These are phyloP conservation scores for Apus apus DNA, from an alignment of 2,113 vertebrate species.

Conservation along the genomic window DNA sequence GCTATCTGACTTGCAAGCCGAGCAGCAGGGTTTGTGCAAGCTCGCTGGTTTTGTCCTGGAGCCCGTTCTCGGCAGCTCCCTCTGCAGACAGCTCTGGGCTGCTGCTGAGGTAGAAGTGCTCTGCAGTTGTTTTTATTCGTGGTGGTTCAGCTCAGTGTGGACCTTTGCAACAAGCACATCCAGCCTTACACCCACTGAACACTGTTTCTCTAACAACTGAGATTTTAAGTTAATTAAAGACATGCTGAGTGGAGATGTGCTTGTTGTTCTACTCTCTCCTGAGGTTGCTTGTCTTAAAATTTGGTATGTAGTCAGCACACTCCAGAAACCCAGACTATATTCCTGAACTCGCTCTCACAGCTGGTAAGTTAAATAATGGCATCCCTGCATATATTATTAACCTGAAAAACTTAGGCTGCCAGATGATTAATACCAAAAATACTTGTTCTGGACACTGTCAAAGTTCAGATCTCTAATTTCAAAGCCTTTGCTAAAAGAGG, in stretches of 20 bases:
- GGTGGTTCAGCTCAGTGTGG: background rate
- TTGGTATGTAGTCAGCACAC: background rate
- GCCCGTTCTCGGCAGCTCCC: background rate
- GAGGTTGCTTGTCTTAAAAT: slow-evolving; percentile 10
- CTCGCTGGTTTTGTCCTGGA: background rate
- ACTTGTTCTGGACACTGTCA: background rate
- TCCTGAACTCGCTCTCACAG: background rate
- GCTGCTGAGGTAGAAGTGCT: background rate
- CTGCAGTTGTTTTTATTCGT: background rate
- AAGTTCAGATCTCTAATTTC: slow-evolving; percentile 1
- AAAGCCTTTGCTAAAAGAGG: background rate
- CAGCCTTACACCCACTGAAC: background rate
- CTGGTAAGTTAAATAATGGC: slow-evolving; percentile 1
- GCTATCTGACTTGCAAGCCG: background rate
- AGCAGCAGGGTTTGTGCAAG: background rate
- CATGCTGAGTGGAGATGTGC: background rate
- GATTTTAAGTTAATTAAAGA: slow-evolving; percentile 13
- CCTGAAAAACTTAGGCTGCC: background rate
- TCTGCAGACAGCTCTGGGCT: slow-evolving; percentile 10
- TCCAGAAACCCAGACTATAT: background rate
- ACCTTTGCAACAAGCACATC: background rate
- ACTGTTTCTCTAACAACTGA: background rate
- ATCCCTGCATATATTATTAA: background rate
- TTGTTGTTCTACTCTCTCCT: background rate
- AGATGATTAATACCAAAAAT: slow-evolving; percentile 2